Conservation (phyloP, 2,113 vertebrate genomes). For the Nibea albiflora region DNA sequence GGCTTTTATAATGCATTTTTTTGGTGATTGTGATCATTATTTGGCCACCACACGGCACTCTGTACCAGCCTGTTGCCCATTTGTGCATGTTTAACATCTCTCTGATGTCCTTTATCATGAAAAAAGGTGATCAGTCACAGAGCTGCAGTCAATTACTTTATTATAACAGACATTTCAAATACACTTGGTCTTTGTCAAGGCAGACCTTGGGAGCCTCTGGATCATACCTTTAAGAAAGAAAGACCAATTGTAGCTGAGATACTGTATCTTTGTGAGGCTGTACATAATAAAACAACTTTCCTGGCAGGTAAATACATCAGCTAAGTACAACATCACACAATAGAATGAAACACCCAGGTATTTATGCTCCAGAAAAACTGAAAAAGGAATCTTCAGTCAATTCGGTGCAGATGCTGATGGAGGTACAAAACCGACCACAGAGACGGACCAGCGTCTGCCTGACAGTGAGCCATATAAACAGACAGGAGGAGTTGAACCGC, state of each 20-base stretch:
- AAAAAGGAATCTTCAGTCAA: background rate
- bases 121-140: background rate
- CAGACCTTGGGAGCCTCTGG: background rate
- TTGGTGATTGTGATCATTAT: constrained; percentile 15
- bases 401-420: constrained; percentile 20
- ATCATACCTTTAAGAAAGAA: background rate
- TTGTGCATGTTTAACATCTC: background rate
- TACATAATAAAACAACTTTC: background rate
- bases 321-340: background rate
- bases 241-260: background rate
- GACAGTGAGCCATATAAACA: constrained; percentile 47
- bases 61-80: background rate
- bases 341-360: background rate
- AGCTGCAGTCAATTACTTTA: background rate
- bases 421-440: constrained; percentile 7
- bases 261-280: background rate
- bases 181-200: background rate
- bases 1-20: constrained; percentile 2
- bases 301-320: constrained; percentile 7
- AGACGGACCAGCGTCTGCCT: constrained; percentile 23
- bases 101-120: background rate
- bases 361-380: background rate
- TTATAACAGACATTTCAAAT: background rate
- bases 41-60: background rate
- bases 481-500: constrained; percentile 44